Conservation (phyloP, 1,140 invertebrate species). For the Coptotermes formosanus region DNA sequence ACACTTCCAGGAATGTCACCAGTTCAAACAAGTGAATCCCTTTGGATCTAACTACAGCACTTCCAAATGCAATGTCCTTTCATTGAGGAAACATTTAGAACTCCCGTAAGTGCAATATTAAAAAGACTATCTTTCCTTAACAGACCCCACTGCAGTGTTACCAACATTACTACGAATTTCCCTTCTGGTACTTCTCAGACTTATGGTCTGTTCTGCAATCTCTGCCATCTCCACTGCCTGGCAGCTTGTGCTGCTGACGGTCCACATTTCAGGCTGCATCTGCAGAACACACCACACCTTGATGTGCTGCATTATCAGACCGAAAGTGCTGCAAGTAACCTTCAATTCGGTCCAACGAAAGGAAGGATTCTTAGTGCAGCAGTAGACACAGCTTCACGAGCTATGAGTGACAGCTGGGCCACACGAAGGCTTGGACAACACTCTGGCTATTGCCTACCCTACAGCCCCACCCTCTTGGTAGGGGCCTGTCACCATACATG, state of each 20-base stretch:
- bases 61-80: background rate
- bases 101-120: background rate
- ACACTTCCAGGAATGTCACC: background rate
- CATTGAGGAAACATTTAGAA: background rate
- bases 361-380: slow-evolving; percentile 14
- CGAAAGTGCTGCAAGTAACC: slow-evolving; percentile 8
- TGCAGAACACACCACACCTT: background rate
- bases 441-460: background rate
- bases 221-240: background rate
- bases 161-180: background rate
- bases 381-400: background rate
- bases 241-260: background rate
- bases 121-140: background rate
- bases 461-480: slow-evolving; percentile 65
- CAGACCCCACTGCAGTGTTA: background rate
- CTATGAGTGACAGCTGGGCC: background rate
- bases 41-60: background rate
- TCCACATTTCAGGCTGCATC: too few species aligned
- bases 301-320: background rate
- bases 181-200: background rate
- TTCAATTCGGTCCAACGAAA: slow-evolving; percentile 15
- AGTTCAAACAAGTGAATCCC: background rate
- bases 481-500: slow-evolving; percentile 75
- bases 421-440: background rate
- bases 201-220: background rate